phyloP scores from a whole-genome alignment of 2,888 invertebrate species.

The Philonicus albiceps region DNA sequence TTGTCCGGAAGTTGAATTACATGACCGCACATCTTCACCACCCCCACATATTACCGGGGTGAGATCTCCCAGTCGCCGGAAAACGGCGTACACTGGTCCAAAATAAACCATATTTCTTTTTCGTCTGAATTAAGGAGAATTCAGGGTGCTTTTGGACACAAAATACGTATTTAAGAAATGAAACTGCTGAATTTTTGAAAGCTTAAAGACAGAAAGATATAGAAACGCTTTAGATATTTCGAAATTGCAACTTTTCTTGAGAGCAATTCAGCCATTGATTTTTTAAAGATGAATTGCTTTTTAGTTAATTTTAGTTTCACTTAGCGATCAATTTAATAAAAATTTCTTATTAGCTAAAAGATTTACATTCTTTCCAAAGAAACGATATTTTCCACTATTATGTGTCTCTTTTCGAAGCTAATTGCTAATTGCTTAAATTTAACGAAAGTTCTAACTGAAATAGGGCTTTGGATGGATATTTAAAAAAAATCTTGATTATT shows the following conservation, averaged over 20 bases:
- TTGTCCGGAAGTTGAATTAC: constrained; percentile 42
- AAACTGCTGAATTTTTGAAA: not conserved
- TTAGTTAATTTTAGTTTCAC: too few species aligned
- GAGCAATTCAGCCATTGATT: too few species aligned
- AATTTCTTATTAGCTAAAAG: too few species aligned
- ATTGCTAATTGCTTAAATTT: too few species aligned
- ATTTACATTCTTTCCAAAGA: too few species aligned
- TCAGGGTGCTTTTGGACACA: not conserved
- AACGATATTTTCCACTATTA: too few species aligned
- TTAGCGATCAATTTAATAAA: too few species aligned
- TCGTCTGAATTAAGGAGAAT: not conserved
- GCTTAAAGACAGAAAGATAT: not conserved
- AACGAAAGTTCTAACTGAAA: not conserved
- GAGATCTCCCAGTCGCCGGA: not conserved
- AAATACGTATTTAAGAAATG: not conserved
- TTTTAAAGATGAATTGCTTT: too few species aligned
- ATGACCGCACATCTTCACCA: constrained; percentile 26
- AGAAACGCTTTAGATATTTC: not conserved
- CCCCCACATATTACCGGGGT: not conserved
- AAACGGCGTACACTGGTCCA: not conserved
- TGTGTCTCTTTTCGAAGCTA: too few species aligned
- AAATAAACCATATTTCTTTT: not conserved
- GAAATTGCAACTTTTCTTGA: too few species aligned
- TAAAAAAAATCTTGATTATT: too few species aligned
- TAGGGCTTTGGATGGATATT: not conserved